These are phyloP conservation scores for Rhynchonycteris naso DNA, from an alignment of 2,797 vertebrate species.

Conservation along the genomic window DNA sequence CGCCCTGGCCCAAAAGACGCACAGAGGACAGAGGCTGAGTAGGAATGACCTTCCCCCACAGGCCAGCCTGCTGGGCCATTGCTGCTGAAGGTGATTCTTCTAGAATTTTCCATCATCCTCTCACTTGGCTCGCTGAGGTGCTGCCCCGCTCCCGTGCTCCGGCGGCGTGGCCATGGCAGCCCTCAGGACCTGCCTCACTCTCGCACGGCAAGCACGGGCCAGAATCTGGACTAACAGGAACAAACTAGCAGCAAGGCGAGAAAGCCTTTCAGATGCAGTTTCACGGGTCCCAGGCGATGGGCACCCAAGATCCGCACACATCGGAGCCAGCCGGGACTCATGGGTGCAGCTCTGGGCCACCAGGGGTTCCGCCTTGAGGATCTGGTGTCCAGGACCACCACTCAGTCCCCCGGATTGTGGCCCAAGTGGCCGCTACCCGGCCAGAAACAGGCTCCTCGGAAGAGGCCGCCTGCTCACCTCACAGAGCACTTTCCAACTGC, in stretches of 20 bases:
- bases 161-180: background rate
- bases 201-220: background rate
- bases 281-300: accelerated
- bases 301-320: background rate
- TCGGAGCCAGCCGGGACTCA: background rate
- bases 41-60: accelerated
- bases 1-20: accelerated
- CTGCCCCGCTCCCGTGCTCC: background rate
- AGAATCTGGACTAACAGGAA: background rate
- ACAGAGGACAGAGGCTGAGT: accelerated
- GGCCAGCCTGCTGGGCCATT: accelerated
- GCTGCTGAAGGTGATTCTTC: background rate
- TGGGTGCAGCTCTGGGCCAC: background rate
- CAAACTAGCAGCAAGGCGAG: accelerated
- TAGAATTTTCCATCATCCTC: accelerated
- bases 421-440: accelerated
- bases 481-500: accelerated
- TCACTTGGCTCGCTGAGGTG: no score
- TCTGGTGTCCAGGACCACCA: background rate
- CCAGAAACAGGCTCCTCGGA: background rate
- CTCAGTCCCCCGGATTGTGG: accelerated
- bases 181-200: background rate
- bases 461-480: background rate
- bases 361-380: accelerated
- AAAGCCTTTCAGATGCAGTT: background rate